Conservation (phyloP, 2,888 invertebrate genomes). For the Andrena minutula region DNA sequence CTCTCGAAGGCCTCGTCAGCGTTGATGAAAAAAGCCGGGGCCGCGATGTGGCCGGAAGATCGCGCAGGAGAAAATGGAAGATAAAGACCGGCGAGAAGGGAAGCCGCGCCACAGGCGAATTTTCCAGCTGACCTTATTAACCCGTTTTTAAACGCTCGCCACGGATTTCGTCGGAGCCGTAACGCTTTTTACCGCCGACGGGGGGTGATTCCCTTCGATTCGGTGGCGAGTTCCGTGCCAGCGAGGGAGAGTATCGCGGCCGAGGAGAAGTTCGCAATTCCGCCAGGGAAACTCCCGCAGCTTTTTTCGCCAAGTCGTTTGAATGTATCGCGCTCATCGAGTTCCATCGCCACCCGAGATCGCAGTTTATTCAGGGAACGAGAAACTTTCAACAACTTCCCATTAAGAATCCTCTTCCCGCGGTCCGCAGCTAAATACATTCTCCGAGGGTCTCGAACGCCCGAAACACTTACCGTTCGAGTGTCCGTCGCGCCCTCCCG, state of each 20-base stretch:
- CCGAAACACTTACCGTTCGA: background rate
- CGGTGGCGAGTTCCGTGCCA: background rate
- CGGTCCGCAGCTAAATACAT: background rate
- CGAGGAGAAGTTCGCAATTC: constrained; percentile 19
- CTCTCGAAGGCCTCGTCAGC: constrained; percentile 48
- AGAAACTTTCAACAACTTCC: background rate
- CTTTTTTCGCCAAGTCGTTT: background rate
- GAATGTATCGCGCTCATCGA: constrained; percentile 7
- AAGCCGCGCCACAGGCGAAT: constrained; percentile 23
- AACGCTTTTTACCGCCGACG: background rate
- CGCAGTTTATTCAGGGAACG: constrained; percentile 1
- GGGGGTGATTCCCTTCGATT: constrained; percentile 20
- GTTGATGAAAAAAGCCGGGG: constrained; percentile 57
- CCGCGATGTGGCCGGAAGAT: constrained; percentile 37
- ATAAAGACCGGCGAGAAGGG: constrained; percentile 21
- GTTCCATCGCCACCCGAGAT: background rate
- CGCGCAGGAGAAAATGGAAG: constrained; percentile 36
- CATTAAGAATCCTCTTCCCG: background rate
- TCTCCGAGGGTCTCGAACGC: constrained; percentile 11
- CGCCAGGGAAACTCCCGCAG: background rate
- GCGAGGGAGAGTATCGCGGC: background rate
- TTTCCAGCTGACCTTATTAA: constrained; percentile 59
- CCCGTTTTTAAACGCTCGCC: constrained; percentile 32
- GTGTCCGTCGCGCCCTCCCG: too few relatives aligned
- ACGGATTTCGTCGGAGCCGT: constrained; percentile 21